phyloP scores from a whole-genome alignment of 2,113 vertebrate genomes.

The Ptyas mucosa region DNA sequence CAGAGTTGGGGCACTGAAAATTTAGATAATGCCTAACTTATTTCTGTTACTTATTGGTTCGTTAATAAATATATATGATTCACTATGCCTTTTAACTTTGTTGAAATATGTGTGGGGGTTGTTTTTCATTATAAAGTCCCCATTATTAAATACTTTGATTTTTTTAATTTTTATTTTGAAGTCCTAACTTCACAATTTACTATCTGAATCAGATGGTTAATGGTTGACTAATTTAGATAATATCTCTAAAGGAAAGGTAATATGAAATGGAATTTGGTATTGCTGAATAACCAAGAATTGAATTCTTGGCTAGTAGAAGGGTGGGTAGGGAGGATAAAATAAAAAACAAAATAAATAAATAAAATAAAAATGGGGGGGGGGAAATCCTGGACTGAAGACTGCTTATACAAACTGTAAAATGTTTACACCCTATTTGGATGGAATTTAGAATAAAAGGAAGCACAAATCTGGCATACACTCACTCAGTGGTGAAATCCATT shows the following conservation, averaged over 20 bases:
- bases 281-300: neutral
- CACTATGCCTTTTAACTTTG: neutral
- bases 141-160: neutral
- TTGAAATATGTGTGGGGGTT: neutral
- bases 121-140: neutral
- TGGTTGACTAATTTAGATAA: neutral
- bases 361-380: neutral
- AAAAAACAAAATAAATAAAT: too few species aligned
- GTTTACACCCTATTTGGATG: neutral
- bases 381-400: neutral
- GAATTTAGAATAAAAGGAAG: neutral
- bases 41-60: neutral
- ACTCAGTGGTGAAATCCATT: too few species aligned
- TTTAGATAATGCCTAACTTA: neutral
- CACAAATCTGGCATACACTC: neutral
- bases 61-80: neutral
- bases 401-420: neutral
- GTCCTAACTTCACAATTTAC: neutral
- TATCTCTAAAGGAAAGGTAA: neutral
- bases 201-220: neutral
- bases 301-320: neutral
- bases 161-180: neutral
- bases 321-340: neutral
- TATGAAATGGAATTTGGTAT: neutral
- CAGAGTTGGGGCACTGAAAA: neutral